Base-by-base conservation (phyloP, 2,888 invertebrate species). In the Leptinotarsa juncta region DNA sequence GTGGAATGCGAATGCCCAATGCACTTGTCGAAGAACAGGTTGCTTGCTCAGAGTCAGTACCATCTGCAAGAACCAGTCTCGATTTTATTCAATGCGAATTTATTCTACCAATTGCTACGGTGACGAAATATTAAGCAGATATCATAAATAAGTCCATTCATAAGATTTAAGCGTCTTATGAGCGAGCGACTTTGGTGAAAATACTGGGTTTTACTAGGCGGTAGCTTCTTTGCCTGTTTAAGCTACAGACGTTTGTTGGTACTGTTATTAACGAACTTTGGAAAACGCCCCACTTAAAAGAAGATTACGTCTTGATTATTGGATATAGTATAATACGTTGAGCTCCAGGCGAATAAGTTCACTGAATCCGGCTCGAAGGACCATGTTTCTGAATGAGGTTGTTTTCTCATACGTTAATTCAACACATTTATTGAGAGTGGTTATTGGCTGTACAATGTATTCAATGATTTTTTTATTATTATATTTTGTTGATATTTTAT, bases 1-100 rank as follows among this genome's bases (percentile, higher is more conserved):
- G 67, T 76, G 79, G 81, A 80, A 81, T 81, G 80, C 77, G 79
- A 81, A 80, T 77, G 77, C 78, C 10, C 62, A 18, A 32, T 62
- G 62, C 62, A 62, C 62, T 62, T 62, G 80, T 77, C 70, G 71
- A 75, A 66, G 79, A 81, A 80, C 80, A 81, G 80, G 81, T 80
- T 81, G 76, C 73, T 78, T 73, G 60, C 60, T 57, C 57, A 57
- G 18, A 53, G 57, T 26, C 57, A 72, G 76, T 77, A 69, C 71
- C 70, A 77, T 79, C 75, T 75, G 77, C 79, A 78, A 75, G 78
- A 80, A 79, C 80, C 79, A 80, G 80, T 80, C 77, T 65, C 26
- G 66, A 67, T 65, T 76, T 75, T 77, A 74, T 76, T 77, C 76
- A 42, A 68, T 55, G 53, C 75, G 78, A 74, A 78, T 79, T 78